These are phyloP conservation scores for Unio pictorum DNA, from an alignment of 2,888 invertebrate genomes.

Conservation along the genomic window DNA sequence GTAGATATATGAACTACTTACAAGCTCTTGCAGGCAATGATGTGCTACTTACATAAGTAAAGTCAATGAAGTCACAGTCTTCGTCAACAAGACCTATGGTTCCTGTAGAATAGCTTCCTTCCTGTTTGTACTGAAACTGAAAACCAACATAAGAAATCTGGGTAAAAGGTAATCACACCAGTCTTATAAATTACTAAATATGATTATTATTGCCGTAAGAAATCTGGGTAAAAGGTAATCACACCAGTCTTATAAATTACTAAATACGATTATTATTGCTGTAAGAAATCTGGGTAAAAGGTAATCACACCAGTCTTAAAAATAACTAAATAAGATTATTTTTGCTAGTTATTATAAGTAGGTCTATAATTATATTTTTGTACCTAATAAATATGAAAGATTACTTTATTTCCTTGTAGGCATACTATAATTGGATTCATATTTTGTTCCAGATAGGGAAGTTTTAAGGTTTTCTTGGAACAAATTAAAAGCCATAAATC, in stretches of 20 bases:
- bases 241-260: background rate
- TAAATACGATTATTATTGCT: background rate
- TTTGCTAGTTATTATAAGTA: background rate
- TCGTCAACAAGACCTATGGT: slow-evolving; percentile 96
- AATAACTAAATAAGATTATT: background rate
- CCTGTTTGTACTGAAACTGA: slow-evolving; percentile 90
- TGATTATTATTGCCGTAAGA: background rate
- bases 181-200: background rate
- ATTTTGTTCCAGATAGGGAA: too few relatives aligned
- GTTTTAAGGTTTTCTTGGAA: too few relatives aligned
- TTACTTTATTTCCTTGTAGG: background rate
- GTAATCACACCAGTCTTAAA: background rate
- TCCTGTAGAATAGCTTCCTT: slow-evolving; percentile 95
- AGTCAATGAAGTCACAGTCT: slow-evolving; percentile 97
- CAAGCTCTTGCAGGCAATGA: too few relatives aligned
- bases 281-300: background rate
- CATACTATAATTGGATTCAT: too few relatives aligned
- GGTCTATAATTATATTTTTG: background rate
- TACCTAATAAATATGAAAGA: background rate
- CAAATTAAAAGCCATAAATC: too few relatives aligned
- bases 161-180: background rate
- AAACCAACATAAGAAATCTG: slow-evolving; percentile 14
- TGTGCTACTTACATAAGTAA: slow-evolving; percentile 85
- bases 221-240: background rate
- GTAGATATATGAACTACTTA: too few relatives aligned